Percentiles rank a stretch among this genome's conserved stretches.
These are phyloP conservation scores for Apodemus sylvaticus DNA, from an alignment of 2,113 vertebrate species.

Conservation along the genomic window DNA sequence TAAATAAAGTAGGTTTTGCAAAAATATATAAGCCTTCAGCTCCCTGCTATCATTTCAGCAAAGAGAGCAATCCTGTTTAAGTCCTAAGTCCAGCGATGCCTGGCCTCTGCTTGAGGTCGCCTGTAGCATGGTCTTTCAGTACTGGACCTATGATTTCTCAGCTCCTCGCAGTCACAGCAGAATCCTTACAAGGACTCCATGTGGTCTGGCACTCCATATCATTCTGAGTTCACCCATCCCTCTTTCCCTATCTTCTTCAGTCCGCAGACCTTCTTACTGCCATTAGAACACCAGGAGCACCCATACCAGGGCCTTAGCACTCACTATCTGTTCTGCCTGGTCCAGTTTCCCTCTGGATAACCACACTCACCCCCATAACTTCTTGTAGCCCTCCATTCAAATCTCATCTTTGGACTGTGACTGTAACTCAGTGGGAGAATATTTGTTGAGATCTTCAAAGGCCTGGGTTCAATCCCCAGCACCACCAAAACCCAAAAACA, in stretches of 20 bases:
- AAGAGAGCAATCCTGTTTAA: too few relatives aligned
- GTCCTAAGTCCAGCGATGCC: neutral
- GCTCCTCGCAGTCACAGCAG: neutral
- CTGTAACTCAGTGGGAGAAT: neutral
- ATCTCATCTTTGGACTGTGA: neutral
- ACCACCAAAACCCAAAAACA: neutral
- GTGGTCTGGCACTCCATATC: accelerated
- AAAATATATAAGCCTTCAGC: too few relatives aligned
- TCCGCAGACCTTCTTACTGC: too few relatives aligned
- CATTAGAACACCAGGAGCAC: neutral
- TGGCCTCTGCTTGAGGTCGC: neutral
- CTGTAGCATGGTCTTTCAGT: neutral
- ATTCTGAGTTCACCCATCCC: neutral
- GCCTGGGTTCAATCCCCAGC: neutral
- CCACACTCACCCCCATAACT: neutral
- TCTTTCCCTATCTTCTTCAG: neutral
- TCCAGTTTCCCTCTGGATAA: neutral
- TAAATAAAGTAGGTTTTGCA: too few relatives aligned
- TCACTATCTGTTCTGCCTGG: neutral
- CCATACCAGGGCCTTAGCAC: neutral
- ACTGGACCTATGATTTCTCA: neutral
- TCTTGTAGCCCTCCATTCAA: neutral
- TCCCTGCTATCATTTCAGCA: neutral
- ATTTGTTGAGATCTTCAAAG: neutral
- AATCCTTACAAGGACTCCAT: neutral